Conservation (phyloP, 2,888 invertebrate species). For the Idaea biselata region DNA sequence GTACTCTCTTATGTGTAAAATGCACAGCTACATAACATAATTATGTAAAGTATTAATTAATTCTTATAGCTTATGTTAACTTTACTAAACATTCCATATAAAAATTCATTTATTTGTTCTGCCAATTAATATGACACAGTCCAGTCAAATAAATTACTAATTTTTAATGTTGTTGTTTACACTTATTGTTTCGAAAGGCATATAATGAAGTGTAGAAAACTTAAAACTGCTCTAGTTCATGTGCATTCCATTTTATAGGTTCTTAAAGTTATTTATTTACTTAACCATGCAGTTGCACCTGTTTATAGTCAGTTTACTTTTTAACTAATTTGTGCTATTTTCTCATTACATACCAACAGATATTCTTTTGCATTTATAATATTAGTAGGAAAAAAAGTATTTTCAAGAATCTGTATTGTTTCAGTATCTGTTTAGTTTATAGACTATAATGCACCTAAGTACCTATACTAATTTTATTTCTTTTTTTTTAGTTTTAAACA, state of each 20-base stretch:
- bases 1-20: not conserved
- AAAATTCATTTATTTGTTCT: not conserved
- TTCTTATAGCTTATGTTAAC: not conserved
- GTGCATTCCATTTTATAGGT: slow-evolving; percentile 57
- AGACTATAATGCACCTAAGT: slow-evolving; percentile 23
- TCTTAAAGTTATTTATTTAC: not conserved
- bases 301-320: not conserved
- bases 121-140: not conserved
- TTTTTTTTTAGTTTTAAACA: slow-evolving; percentile 61
- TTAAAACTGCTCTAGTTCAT: slow-evolving; percentile 30
- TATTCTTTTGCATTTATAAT: not conserved
- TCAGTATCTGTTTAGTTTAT: slow-evolving; percentile 46
- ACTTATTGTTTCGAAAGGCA: slow-evolving; percentile 6
- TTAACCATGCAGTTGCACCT: not conserved
- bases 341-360: not conserved
- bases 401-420: slow-evolving; percentile 50
- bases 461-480: slow-evolving; percentile 30
- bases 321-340: too few relatives aligned
- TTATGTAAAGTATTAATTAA: not conserved
- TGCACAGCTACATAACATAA: not conserved
- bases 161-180: not conserved
- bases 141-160: too few relatives aligned
- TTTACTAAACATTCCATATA: not conserved
- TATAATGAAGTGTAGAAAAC: slow-evolving; percentile 13
- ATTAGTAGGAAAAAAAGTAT: slow-evolving; percentile 6